Evolutionary conservation across 2,113 vertebrate genomes (phyloP), one percentile per base, ranked within the genome.

Genomic region (Oryzias curvinotus): DNA sequence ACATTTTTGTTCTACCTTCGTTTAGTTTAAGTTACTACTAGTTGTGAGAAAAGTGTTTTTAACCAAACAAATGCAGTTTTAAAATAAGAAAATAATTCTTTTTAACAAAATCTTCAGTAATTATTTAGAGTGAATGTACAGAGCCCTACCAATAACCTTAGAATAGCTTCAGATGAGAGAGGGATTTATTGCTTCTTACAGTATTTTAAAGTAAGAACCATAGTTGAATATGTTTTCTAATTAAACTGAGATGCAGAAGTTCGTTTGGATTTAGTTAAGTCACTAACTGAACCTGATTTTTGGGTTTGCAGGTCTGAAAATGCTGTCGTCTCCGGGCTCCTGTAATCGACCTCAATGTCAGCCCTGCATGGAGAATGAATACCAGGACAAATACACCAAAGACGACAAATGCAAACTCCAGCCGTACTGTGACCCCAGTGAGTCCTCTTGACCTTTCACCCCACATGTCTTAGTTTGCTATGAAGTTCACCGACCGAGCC

Each of bases 391-490:
- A 1, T 79, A 85, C 82, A 92, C 68, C 1, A 36, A 0, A 0
- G 1, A 76, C 0, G 0, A 0, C 0, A 16, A 0, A 3, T 93
- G 92, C 53, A 0, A 50, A 0, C 68, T 0, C 0, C 92, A 93
- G 41, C 86, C 77, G 0, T 83, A 65, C 65, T 93, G 92, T 30
- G 90, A 93, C 61, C 13, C 7, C 12, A 83, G 92, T 93, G 68
- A 87, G 92, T 62, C 18, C 42, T 16, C 5, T 5, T 19, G 5
- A 55, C 12, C 0, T 16, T 30, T 46, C 1, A 15, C 18, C 42
- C 17, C 26, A 19, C 16, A 5, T 1, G 16, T 6, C 19, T 15
- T 30, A 12, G 36, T 57, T 10, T 8, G 16, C 18, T 14, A 16
- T 53, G 6, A 15, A 2, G 23, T 4, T 2, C 4, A 12, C 23